A percentile compares a stretch with the other conserved stretches of the same genome.
Conservation (phyloP, 2,113 vertebrate genomes). For the Spea multiplicata region DNA sequence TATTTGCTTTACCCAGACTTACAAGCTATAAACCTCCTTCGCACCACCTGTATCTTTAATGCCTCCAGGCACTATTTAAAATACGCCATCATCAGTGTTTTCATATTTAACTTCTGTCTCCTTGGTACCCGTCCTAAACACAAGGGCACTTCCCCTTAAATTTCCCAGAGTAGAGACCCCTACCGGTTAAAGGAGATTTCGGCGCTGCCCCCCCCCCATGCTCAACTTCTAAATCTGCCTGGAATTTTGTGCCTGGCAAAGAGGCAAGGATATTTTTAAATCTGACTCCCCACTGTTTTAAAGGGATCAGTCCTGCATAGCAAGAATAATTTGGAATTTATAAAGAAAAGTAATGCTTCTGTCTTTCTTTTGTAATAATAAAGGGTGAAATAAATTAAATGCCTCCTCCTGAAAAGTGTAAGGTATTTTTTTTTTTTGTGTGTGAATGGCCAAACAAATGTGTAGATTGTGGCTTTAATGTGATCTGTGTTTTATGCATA, state of each 20-base stretch:
- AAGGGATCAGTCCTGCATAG: not conserved
- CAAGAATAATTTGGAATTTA: not conserved
- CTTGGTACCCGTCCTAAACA: slow-evolving; percentile 46
- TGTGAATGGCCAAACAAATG: too few species aligned
- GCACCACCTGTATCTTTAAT: slow-evolving; percentile 40
- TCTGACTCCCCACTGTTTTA: slow-evolving; percentile 10
- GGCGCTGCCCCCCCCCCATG: slow-evolving; percentile 6
- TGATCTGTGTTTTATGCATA: too few species aligned
- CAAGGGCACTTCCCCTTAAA: slow-evolving; percentile 24
- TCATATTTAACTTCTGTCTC: slow-evolving; percentile 41
- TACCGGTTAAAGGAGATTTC: slow-evolving; percentile 20
- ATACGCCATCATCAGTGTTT: slow-evolving; percentile 40
- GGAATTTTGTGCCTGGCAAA: slow-evolving; percentile 32
- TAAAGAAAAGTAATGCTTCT: not conserved
- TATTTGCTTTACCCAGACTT: not conserved
- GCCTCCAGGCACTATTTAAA: slow-evolving; percentile 47
- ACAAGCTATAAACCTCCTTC: slow-evolving; percentile 33
- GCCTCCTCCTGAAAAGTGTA: too few species aligned
- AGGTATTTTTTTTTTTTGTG: too few species aligned
- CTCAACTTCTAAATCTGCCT: slow-evolving; percentile 38
- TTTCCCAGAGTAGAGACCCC: slow-evolving; percentile 25
- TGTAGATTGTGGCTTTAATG: too few species aligned
- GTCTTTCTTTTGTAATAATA: too few species aligned
- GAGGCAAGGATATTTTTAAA: slow-evolving; percentile 30
- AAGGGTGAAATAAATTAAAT: too few species aligned